phyloP scores from a whole-genome alignment of 2,113 vertebrate genomes.

The Cochlearius cochlearius region DNA sequence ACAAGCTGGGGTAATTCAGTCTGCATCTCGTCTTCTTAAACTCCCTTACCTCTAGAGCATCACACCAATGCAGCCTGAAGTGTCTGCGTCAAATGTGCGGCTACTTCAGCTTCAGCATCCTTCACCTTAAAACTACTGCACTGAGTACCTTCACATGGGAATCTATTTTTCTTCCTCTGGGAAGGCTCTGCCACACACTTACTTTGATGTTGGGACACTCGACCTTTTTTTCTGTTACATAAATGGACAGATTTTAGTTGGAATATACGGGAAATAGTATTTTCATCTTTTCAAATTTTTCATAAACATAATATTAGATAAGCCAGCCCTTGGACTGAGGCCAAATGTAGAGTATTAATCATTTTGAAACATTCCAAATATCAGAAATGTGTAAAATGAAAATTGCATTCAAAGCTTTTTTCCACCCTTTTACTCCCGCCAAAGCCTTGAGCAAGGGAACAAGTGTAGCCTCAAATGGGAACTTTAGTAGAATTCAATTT shows the following conservation, averaged over 20 bases:
- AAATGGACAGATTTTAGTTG: not conserved
- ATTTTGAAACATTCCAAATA: not conserved
- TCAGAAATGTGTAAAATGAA: conserved; percentile 7
- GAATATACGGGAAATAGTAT: not conserved
- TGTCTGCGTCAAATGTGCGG: not conserved
- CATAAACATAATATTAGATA: not conserved
- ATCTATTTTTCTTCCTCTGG: not conserved
- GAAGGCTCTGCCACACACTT: not conserved
- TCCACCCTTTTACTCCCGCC: not conserved
- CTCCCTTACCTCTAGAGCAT: not conserved
- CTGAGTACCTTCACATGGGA: not conserved
- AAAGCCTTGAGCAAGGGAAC: not conserved
- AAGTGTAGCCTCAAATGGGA: not conserved
- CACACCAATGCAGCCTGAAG: not conserved
- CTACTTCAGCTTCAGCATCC: not conserved
- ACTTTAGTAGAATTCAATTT: not conserved
- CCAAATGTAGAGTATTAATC: not conserved
- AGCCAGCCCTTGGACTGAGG: not conserved
- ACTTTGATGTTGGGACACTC: not conserved
- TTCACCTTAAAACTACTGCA: not conserved
- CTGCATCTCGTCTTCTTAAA: not conserved
- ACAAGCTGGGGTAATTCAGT: not conserved
- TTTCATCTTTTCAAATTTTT: not conserved
- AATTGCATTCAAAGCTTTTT: not conserved
- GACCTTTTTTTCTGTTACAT: not conserved